A percentile compares a stretch with the other conserved stretches of the same genome.
These are phyloP conservation scores for Caenorhabditis macrosperma DNA, from an alignment of 2,888 invertebrate species.

Conservation along the genomic window DNA sequence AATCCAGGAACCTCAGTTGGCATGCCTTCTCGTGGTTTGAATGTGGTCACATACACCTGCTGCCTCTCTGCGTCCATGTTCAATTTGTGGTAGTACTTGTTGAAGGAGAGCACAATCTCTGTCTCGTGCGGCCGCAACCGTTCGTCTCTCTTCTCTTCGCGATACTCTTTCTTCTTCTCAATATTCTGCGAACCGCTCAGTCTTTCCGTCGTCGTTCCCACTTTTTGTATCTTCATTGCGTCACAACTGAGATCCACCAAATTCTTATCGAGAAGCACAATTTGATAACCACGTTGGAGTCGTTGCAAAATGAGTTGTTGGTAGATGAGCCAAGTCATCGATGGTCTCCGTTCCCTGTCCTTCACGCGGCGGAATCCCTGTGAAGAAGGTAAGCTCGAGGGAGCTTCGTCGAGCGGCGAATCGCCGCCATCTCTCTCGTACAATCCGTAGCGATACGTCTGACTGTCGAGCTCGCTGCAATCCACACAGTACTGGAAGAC, in stretches of 20 bases:
- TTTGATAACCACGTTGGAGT: constrained; percentile 85
- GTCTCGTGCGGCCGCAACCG: not conserved
- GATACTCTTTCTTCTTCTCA: not conserved
- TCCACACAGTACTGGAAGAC: constrained; percentile 19
- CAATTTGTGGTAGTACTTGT: constrained; percentile 57
- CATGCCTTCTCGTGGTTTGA: constrained; percentile 11
- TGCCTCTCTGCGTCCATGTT: constrained; percentile 1
- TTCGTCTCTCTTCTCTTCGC: not conserved
- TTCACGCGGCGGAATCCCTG: constrained; percentile 41
- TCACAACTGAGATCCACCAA: constrained; percentile 50
- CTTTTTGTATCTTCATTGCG: not conserved
- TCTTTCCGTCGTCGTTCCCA: constrained; percentile 15
- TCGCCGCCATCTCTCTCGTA: not conserved
- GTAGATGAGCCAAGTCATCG: constrained; percentile 65
- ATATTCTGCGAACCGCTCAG: not conserved
- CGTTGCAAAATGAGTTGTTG: constrained; percentile 94
- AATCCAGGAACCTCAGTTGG: constrained; percentile 2
- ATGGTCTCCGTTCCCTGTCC: not conserved
- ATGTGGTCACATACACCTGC: constrained; percentile 27
- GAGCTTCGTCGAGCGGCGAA: constrained; percentile 9
- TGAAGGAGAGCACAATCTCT: constrained; percentile 63
- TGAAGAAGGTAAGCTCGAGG: constrained; percentile 11
- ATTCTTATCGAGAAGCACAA: constrained; percentile 56
- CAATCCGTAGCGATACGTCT: not conserved
- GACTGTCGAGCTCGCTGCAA: not conserved